A percentile compares a stretch with the other conserved stretches of the same genome.
Evolutionary conservation across 2,113 vertebrate genomes (phyloP).

Genomic region (Psilopsiagon aurifrons): DNA sequence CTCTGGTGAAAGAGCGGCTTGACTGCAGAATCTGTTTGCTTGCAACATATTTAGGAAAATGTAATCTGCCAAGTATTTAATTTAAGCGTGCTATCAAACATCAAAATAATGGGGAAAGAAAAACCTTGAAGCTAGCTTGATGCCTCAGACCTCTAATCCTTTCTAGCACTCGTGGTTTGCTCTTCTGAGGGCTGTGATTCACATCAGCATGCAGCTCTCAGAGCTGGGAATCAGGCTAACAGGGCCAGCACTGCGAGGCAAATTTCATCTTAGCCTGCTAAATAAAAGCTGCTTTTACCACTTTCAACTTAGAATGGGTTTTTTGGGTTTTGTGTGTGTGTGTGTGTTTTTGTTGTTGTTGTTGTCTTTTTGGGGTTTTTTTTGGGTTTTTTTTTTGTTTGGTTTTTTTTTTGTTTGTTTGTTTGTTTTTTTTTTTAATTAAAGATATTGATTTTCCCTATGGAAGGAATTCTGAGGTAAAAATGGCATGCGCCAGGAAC

Average conservation of each 20-base stretch:
- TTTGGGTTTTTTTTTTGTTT: neutral
- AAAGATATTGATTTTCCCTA: neutral
- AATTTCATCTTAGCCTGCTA: neutral
- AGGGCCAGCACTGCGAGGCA: neutral
- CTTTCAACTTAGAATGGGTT: neutral
- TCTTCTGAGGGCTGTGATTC: neutral
- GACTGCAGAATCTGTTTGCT: constrained; percentile 9
- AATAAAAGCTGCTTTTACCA: neutral
- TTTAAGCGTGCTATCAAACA: neutral
- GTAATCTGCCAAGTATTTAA: constrained; percentile 31
- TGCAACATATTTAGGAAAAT: neutral
- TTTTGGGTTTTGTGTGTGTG: neutral
- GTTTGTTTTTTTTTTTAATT: neutral
- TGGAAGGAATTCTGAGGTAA: neutral
- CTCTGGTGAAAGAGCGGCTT: neutral
- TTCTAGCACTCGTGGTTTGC: neutral
- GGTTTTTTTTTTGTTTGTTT: too few species aligned
- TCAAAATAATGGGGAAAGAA: constrained; percentile 23
- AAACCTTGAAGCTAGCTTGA: neutral
- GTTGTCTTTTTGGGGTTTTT: too few species aligned
- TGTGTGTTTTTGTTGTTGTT: too few species aligned
- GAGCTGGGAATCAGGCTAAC: neutral
- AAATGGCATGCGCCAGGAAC: neutral
- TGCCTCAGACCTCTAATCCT: constrained; percentile 16
- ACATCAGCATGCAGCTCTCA: neutral